Evolutionary conservation across 2,113 vertebrate genomes (phyloP).

Genomic region (Onychorhynchus coronatus): DNA sequence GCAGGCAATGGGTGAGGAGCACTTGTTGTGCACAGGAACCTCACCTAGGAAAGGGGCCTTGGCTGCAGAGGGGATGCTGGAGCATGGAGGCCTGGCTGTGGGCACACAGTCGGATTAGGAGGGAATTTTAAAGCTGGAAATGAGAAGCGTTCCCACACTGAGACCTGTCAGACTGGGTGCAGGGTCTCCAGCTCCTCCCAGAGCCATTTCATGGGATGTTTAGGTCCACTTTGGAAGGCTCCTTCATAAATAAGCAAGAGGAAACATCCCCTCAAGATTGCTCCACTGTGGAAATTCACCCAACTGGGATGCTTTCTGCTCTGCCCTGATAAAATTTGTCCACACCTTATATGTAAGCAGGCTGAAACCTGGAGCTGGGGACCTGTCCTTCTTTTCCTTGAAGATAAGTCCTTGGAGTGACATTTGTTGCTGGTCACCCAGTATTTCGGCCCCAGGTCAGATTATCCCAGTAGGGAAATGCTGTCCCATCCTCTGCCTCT

Average conservation of each 20-base stretch:
- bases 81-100: neutral
- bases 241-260: fast-evolving
- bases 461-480: neutral
- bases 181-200: neutral
- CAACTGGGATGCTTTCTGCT: slow-evolving; percentile 1
- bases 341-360: neutral
- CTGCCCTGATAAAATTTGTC: neutral
- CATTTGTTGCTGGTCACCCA: neutral
- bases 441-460: neutral
- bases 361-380: neutral
- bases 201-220: neutral
- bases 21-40: neutral
- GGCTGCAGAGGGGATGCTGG: neutral
- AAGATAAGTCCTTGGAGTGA: neutral
- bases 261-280: neutral
- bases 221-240: neutral
- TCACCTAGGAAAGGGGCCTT: neutral
- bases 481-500: neutral
- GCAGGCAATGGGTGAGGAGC: neutral
- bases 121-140: neutral
- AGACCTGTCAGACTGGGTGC: neutral
- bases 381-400: neutral
- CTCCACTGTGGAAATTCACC: fast-evolving
- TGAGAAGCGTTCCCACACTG: neutral
- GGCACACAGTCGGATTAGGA: fast-evolving